A percentile compares a stretch with the other conserved stretches of the same genome.
Conservation (phyloP, 2,888 invertebrate genomes). For the Hydropsyche betteni region DNA sequence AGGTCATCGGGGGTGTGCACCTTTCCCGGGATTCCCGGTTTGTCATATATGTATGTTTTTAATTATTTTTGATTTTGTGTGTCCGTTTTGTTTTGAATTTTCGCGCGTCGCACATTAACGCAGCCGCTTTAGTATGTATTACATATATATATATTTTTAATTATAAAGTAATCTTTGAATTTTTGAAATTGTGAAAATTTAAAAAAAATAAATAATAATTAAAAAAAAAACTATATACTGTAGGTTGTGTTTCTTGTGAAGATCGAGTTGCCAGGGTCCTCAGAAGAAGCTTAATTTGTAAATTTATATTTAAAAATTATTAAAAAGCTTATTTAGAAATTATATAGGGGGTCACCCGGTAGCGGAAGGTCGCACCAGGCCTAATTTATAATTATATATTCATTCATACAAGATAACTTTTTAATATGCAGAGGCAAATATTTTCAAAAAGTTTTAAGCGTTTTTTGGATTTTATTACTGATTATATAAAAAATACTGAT, state of each 20-base stretch:
- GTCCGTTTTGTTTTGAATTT: too few species aligned
- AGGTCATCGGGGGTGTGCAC: slow-evolving; percentile 13
- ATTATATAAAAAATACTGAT: slow-evolving; percentile 44
- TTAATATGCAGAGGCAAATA: slow-evolving; percentile 41
- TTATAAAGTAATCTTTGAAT: neutral
- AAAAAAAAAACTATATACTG: slow-evolving; percentile 34
- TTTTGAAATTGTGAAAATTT: neutral
- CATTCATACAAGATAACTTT: slow-evolving; percentile 33
- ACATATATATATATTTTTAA: slow-evolving; percentile 10
- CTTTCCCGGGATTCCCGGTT: slow-evolving; percentile 5
- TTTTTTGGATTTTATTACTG: slow-evolving; percentile 48
- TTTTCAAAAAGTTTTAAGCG: slow-evolving; percentile 48
- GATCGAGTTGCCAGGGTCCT: slow-evolving; percentile 38
- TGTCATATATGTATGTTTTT: too few species aligned
- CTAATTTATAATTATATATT: slow-evolving; percentile 33
- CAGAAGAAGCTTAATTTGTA: slow-evolving; percentile 38
- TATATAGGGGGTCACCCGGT: slow-evolving; percentile 35
- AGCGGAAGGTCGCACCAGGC: slow-evolving; percentile 38
- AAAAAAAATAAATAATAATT: neutral
- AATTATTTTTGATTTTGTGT: too few species aligned
- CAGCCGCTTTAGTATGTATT: neutral
- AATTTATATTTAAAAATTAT: slow-evolving; percentile 20
- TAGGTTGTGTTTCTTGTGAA: slow-evolving; percentile 45
- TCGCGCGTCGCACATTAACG: neutral
- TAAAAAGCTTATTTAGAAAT: slow-evolving; percentile 33